A percentile compares a stretch with the other conserved stretches of the same genome.
These are phyloP conservation scores for Bergia sp. DNA, from an alignment of 92 coral and sea anemone species.

Conservation along the genomic window DNA sequence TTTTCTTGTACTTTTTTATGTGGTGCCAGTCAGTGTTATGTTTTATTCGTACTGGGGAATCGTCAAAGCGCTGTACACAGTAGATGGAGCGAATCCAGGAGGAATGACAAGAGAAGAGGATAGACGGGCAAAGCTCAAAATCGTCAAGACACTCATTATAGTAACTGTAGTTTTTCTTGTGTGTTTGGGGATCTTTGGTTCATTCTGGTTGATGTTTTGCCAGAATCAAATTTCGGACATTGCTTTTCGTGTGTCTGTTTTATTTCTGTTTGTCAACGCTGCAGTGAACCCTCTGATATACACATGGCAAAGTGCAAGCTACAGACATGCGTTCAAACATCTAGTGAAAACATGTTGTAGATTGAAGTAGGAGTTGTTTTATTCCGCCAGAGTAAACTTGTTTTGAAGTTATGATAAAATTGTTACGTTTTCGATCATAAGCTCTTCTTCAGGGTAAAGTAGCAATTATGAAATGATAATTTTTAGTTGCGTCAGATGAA, in stretches of 20 bases:
- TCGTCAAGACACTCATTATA: slow-evolving; percentile 29
- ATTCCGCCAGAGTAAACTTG: too few species aligned
- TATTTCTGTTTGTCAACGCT: slow-evolving; percentile 24
- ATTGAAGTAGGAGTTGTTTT: neutral
- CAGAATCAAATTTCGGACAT: slow-evolving; percentile 4
- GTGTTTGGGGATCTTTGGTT: slow-evolving; percentile 28
- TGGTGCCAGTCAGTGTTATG: neutral
- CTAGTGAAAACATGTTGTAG: slow-evolving; percentile 8
- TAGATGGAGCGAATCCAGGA: slow-evolving; percentile 22
- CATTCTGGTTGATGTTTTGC: slow-evolving; percentile 32
- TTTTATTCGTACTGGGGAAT: slow-evolving; percentile 15
- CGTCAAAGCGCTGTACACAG: slow-evolving; percentile 30
- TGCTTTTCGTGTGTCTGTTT: slow-evolving; percentile 32
- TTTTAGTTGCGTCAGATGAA: too few species aligned
- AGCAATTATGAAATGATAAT: too few species aligned
- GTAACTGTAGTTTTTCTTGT: slow-evolving; percentile 37
- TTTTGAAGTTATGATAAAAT: too few species aligned
- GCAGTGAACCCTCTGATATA: slow-evolving; percentile 29
- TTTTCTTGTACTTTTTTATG: slow-evolving; percentile 22
- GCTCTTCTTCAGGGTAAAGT: too few species aligned
- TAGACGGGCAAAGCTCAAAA: slow-evolving; percentile 22
- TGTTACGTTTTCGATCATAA: too few species aligned
- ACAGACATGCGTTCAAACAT: slow-evolving; percentile 26
- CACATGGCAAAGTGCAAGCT: slow-evolving; percentile 37
- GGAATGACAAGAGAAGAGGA: slow-evolving; percentile 16